These are phyloP conservation scores for Rynchops niger DNA, from an alignment of 2,113 vertebrate genomes.

Conservation along the genomic window DNA sequence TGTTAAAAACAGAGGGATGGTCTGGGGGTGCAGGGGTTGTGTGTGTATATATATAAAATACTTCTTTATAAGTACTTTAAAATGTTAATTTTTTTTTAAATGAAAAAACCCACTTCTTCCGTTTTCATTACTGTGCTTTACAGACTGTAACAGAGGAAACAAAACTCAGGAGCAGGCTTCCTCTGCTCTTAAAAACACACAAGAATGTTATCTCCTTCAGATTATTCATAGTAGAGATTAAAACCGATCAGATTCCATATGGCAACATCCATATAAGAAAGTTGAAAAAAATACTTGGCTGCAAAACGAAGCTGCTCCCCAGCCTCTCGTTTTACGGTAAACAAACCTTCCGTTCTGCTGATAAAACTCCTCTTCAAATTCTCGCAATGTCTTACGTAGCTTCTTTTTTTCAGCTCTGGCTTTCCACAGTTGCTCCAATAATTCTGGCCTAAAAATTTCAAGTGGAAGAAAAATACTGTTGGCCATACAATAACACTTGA, in stretches of 20 bases:
- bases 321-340: not conserved
- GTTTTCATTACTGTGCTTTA: not conserved
- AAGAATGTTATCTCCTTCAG: not conserved
- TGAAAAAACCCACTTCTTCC: not conserved
- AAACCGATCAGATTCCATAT: not conserved
- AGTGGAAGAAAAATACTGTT: constrained; percentile 14
- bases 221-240: not conserved
- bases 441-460: constrained; percentile 87
- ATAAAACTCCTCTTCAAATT: constrained; percentile 96
- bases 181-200: not conserved
- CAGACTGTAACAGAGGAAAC: not conserved
- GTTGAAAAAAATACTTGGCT: not conserved
- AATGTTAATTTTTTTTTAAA: not conserved
- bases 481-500: not conserved
- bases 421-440: constrained; percentile 98
- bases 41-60: not conserved
- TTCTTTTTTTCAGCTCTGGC: constrained; percentile 96
- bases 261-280: not conserved
- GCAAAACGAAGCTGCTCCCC: not conserved
- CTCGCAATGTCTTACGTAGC: constrained; percentile 89
- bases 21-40: no score
- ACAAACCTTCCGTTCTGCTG: constrained; percentile 94
- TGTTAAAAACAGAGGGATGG: not conserved
- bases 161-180: not conserved
- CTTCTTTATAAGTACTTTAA: not conserved